Base-by-base conservation (phyloP, 2,888 invertebrate genomes). In the Eretmocerus hayati region DNA sequence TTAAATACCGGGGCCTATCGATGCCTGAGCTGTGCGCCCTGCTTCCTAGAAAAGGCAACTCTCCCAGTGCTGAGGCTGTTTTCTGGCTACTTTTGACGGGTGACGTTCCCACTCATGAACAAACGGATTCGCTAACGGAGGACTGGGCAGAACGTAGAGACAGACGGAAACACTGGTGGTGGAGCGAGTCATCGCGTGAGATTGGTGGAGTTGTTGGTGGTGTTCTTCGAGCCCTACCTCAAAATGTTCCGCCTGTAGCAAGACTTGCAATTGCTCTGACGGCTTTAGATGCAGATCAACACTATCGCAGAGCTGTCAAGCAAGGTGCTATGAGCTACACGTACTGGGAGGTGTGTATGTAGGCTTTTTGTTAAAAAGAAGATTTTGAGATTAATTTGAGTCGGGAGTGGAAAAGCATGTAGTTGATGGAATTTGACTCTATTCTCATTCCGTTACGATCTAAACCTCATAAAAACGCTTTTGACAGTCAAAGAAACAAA, bases 81-180 rank as follows among this genome's bases (percentile, higher is more conserved):
- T 67, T 67, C 46, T 67, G 67, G 67, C 50, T 67, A 5, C 53
- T 67, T 5, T 45, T 67, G 35, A 68, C 67, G 8, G 68, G 67
- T 4, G 68, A 67, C 45, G 50, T 67, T 1, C 67, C 68, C 5
- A 66, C 65, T 2, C 49, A 57, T 15, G 62, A 65, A 36, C 68
- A 68, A 52, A 63, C 64, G 1, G 58, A 63, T 4, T 61, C 64
- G 1, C 51, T 67, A 8, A 58, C 60, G n/a, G 54, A 59, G 4
- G 68, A 68, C 47, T 67, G 67, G 68, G 51, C 56, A 1, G 40
- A 50, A 9, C 57, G 68, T 23, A 59, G 68, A 13, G 58, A 60
- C 26, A 61, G 50, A 37, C 56, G 55, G 32, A 60, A 51, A 23
- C 56, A 59, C 26, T 63, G 59, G 62, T 65, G 66, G 64, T 65